Percentiles rank a stretch among this genome's conserved stretches.
Evolutionary conservation across 1,140 invertebrate genomes (phyloP).

Genomic region (Bradysia coprophila): DNA sequence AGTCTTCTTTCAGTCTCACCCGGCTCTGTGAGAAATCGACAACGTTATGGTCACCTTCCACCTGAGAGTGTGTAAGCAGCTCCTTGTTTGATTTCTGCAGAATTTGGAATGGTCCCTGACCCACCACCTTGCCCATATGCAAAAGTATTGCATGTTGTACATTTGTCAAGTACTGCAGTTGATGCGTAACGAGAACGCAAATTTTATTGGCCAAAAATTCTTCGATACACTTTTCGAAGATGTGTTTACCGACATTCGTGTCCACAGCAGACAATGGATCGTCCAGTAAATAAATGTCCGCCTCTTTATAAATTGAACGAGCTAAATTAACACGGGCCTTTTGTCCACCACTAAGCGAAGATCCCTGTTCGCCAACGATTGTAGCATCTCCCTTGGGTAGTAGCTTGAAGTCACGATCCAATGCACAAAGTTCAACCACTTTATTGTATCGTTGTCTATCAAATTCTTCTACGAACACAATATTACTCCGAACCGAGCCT

Average conservation of each 20-base stretch:
- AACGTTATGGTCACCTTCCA: neutral
- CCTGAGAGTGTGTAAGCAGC: neutral
- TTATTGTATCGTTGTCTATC: slow-evolving; percentile 37
- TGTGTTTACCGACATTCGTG: slow-evolving; percentile 52
- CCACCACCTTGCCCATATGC: slow-evolving; percentile 28
- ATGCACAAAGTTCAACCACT: slow-evolving; percentile 34
- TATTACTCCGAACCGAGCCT: slow-evolving; percentile 50
- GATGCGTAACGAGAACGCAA: slow-evolving; percentile 69
- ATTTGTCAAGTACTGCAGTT: slow-evolving; percentile 62
- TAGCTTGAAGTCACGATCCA: slow-evolving; percentile 36
- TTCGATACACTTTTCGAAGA: slow-evolving; percentile 49
- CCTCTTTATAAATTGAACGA: slow-evolving; percentile 29
- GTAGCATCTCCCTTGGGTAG: slow-evolving; percentile 47
- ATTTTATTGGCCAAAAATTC: slow-evolving; percentile 47
- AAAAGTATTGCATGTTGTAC: slow-evolving; percentile 49
- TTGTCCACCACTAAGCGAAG: slow-evolving; percentile 55
- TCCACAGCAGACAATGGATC: slow-evolving; percentile 72
- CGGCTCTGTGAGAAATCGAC: neutral
- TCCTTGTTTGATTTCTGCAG: slow-evolving; percentile 6
- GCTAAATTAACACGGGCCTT: slow-evolving; percentile 51
- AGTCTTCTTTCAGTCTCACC: neutral
- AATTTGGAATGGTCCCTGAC: slow-evolving; percentile 21
- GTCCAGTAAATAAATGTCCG: slow-evolving; percentile 55
- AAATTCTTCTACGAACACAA: slow-evolving; percentile 54
- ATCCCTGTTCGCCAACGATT: slow-evolving; percentile 65